phyloP scores from a whole-genome alignment of 2,888 invertebrate species.

The Coecobrya sp. region DNA sequence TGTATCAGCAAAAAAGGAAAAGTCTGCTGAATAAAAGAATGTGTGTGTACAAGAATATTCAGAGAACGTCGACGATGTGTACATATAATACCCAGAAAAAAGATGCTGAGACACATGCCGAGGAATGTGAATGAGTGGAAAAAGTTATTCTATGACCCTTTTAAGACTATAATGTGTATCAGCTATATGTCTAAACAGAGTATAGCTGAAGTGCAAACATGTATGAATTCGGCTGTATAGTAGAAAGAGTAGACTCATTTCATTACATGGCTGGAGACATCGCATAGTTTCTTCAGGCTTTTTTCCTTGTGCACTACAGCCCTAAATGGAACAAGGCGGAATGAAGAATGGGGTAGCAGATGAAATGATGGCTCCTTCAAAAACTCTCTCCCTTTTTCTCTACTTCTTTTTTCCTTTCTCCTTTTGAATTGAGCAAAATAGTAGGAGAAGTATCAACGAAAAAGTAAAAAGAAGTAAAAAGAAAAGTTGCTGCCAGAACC shows the following conservation, averaged over 20 bases:
- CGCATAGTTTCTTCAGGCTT: conserved; percentile 32
- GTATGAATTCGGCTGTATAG: background rate
- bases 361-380: conserved; percentile 73
- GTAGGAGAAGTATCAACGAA: conserved; percentile 35
- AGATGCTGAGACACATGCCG: conserved; percentile 64
- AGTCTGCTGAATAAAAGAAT: conserved; percentile 62
- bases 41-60: conserved; percentile 25
- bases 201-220: background rate
- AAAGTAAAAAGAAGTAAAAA: conserved; percentile 66
- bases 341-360: conserved; percentile 70
- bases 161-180: background rate
- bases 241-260: conserved; percentile 35
- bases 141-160: conserved; percentile 58
- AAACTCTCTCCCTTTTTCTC: conserved; percentile 68
- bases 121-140: conserved; percentile 41
- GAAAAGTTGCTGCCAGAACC: conserved; percentile 74
- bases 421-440: conserved; percentile 52
- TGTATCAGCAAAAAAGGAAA: conserved; percentile 69
- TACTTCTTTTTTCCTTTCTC: conserved; percentile 51
- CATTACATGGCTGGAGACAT: conserved; percentile 57
- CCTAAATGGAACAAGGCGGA: conserved; percentile 24
- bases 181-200: background rate
- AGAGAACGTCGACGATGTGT: conserved; percentile 39
- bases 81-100: conserved; percentile 55
- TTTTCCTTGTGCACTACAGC: background rate